Evolutionary conservation across 2,888 invertebrate species (phyloP), one percentile per base, ranked within the genome.

Genomic region (Parnassius smintheus): DNA sequence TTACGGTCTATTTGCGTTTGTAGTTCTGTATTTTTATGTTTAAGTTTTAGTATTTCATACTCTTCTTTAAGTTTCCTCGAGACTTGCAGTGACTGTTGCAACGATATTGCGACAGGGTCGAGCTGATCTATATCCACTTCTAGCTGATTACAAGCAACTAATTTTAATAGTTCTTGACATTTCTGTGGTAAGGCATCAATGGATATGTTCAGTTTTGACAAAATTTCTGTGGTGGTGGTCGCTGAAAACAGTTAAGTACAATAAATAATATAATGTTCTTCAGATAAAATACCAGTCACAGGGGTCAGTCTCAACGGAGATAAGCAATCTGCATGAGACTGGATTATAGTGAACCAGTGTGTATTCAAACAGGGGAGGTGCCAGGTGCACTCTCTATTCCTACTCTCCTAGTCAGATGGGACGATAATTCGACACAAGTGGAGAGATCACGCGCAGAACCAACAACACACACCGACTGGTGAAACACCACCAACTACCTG

Each of bases 1-100:
- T 91, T 91, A 55, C 85, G 77, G 57, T 86, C 81, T 49, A 91
- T 88, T 74, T 81, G 82, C 18, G 62, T 67, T 75, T 90, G 87
- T 18, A 90, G 59, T 64, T 82, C 76, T 1, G 70, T 65, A 61
- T 88, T 86, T 44, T 83, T 85, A 67, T 91, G 91, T 49, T 80
- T 80, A 9, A 91, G 62, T 62, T 84, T 82, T 0, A 92, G 66
- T 25, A 88, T 77, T 61, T 86, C 82, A 59, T 89, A 88, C 51
- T 91, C 88, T 0, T 86, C 80, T 60, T 82, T 75, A 0, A 91
- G 61, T 56, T 78, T 75, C n/a, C 79, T 74, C 0, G 80, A 67
- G 2, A 77, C 55, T 50, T 82, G 78, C 46, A 72, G 80, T 0
- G 84, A 76, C 25, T 82, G 82, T 18, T 76, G 74, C 9, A 88